Evolutionary conservation across 2,113 vertebrate species (phyloP).

Genomic region (Sander vitreus): DNA sequence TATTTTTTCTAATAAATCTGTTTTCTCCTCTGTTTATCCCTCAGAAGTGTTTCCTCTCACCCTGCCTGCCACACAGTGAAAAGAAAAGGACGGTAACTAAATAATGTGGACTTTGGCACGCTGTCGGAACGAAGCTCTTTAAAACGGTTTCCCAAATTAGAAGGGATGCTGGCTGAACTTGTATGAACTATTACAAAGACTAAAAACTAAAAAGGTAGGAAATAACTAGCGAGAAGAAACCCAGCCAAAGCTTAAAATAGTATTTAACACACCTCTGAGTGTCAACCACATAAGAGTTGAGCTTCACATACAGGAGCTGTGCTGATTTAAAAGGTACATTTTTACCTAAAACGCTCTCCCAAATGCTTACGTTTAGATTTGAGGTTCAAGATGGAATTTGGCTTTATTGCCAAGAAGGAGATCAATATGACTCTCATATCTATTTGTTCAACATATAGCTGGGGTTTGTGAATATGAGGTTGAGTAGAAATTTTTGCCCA

Average conservation of each 20-base stretch:
- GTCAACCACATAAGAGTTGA: neutral
- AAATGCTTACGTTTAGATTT: neutral
- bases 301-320: neutral
- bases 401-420: neutral
- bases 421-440: neutral
- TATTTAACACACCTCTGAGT: constrained; percentile 2
- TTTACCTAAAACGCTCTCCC: neutral
- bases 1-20: constrained; percentile 47
- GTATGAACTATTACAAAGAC: constrained; percentile 23
- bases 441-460: neutral
- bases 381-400: neutral
- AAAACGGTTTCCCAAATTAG: constrained; percentile 61
- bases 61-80: constrained; percentile 18
- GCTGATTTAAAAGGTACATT: neutral
- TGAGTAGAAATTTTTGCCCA: neutral
- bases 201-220: constrained; percentile 5
- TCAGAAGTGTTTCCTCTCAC: constrained; percentile 44
- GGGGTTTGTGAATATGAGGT: neutral
- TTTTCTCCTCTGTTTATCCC: constrained; percentile 33
- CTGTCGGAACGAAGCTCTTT: constrained; percentile 26
- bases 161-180: constrained; percentile 46
- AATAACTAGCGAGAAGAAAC: constrained; percentile 1
- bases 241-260: neutral
- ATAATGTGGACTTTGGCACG: constrained; percentile 6
- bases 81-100: constrained; percentile 23